phyloP scores from a whole-genome alignment of 2,113 vertebrate genomes.

The Aldabrachelys gigantea region DNA sequence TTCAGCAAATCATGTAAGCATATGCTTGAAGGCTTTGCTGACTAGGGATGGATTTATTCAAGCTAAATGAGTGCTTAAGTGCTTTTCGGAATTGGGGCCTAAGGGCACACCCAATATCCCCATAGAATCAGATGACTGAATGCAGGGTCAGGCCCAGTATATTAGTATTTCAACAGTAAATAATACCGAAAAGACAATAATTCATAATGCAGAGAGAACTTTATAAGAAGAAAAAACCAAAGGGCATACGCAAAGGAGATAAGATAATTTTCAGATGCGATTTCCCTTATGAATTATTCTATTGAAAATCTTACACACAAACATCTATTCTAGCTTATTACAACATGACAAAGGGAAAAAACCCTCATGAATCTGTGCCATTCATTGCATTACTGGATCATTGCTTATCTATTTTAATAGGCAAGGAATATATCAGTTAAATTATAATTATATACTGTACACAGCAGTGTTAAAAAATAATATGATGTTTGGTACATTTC shows the following conservation, averaged over 20 bases:
- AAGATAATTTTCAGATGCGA: background rate
- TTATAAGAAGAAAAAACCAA: background rate
- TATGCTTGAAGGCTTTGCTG: background rate
- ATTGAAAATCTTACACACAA: background rate
- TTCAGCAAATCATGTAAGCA: accelerated
- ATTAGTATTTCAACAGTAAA: background rate
- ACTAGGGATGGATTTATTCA: accelerated
- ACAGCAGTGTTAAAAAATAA: constrained; percentile 36
- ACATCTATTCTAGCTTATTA: background rate
- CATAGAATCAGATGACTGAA: accelerated
- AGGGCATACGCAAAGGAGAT: background rate
- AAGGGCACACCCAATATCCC: background rate
- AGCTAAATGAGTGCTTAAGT: background rate
- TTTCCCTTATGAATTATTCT: background rate
- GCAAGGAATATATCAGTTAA: constrained; percentile 39
- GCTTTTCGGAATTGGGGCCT: accelerated
- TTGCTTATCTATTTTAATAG: constrained; percentile 70
- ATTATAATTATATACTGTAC: constrained; percentile 15
- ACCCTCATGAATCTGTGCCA: background rate
- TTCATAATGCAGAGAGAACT: background rate
- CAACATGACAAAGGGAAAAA: background rate
- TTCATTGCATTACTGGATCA: constrained; percentile 55
- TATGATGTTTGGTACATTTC: constrained; percentile 42
- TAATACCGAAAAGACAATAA: background rate
- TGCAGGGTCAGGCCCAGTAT: background rate